phyloP scores from a whole-genome alignment of 2,797 vertebrate species.

The Lagocephalus sceleratus region DNA sequence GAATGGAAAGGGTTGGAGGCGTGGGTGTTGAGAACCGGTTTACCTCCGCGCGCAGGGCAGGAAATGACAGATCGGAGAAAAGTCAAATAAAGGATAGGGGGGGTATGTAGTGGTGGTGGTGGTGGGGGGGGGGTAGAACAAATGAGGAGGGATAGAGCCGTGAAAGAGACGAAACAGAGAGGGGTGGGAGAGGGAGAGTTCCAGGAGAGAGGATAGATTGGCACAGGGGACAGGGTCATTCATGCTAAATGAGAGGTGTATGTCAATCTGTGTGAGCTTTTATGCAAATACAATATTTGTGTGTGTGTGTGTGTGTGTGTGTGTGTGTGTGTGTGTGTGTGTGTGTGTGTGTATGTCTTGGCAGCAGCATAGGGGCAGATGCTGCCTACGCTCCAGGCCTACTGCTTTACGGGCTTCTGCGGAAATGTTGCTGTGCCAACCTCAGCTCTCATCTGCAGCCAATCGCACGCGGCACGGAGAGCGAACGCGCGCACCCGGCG shows the following conservation, averaged over 20 bases:
- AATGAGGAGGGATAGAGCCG: conserved; percentile 38
- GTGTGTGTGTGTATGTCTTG: conserved; percentile 55
- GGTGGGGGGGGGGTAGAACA: conserved; percentile 14
- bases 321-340: conserved; percentile 15
- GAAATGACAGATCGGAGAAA: conserved; percentile 38
- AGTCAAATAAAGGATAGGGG: conserved; percentile 39
- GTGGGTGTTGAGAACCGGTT: conserved; percentile 37
- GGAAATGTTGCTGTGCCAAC: conserved; percentile 77
- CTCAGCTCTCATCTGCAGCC: conserved; percentile 71
- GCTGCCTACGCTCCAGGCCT: conserved; percentile 76
- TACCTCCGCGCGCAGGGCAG: conserved; percentile 32
- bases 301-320: conserved; percentile 18
- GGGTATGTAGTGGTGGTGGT: conserved; percentile 34
- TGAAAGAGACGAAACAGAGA: conserved; percentile 26
- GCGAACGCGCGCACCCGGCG: conserved; percentile 49
- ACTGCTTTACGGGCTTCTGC: conserved; percentile 79
- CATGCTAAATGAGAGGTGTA: conserved; percentile 48
- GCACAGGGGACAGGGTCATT: conserved; percentile 25
- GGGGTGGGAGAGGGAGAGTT: conserved; percentile 49
- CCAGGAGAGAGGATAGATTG: conserved; percentile 40
- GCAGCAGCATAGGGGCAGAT: conserved; percentile 75
- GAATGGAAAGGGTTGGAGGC: conserved; percentile 36
- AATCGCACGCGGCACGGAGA: conserved; percentile 66
- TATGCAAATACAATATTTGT: conserved; percentile 24
- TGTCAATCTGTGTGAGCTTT: conserved; percentile 52